Conservation (phyloP, 1,140 invertebrate species). For the Eueides isabella region DNA sequence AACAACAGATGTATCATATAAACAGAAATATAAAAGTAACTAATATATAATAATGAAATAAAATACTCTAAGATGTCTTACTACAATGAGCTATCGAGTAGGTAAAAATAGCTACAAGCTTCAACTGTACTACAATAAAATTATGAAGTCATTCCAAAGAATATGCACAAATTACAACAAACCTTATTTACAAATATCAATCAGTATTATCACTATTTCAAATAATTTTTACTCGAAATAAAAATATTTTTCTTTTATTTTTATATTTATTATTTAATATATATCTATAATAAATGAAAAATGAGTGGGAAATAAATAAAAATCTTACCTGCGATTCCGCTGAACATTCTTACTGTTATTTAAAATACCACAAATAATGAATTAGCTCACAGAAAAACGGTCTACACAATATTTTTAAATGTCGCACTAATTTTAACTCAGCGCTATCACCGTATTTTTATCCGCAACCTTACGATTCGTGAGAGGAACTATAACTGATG, state of each 20-base stretch:
- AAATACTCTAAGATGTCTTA: neutral
- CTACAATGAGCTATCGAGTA: constrained; percentile 12
- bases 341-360: constrained; percentile 69
- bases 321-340: constrained; percentile 73
- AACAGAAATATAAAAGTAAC: neutral
- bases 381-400: constrained; percentile 24
- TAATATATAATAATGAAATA: neutral
- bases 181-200: neutral
- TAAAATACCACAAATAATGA: constrained; percentile 35
- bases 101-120: constrained; percentile 21
- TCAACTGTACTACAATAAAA: constrained; percentile 5
- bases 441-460: constrained; percentile 42
- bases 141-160: constrained; percentile 10
- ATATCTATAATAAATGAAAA: neutral
- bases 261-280: neutral
- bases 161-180: neutral
- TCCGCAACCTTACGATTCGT: constrained; percentile 42
- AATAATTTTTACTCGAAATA: neutral
- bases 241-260: neutral
- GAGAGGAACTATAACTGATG: constrained; percentile 22
- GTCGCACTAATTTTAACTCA: constrained; percentile 41
- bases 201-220: neutral
- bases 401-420: constrained; percentile 34
- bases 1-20: too few species aligned
- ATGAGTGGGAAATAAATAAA: neutral